Conservation (phyloP, 2,888 invertebrate species). For the Thera obeliscata region DNA sequence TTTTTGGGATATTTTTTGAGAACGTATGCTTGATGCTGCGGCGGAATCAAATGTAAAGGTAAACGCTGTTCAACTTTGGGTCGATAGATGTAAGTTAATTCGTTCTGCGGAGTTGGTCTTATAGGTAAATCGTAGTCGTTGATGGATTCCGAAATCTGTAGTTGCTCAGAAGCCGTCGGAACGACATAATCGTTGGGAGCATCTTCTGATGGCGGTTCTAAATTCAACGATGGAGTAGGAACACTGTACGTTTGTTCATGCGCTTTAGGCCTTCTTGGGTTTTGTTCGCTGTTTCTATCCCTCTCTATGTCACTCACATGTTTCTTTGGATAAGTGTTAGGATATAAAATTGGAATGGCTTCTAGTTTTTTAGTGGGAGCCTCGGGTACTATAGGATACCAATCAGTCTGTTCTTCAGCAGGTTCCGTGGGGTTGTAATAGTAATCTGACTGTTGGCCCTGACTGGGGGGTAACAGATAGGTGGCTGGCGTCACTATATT, state of each 20-base stretch:
- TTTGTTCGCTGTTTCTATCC: conserved; percentile 16
- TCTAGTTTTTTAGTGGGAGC: conserved; percentile 41
- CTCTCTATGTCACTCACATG: neutral
- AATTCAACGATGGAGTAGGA: conserved; percentile 61
- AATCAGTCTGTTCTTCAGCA: conserved; percentile 67
- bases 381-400: conserved; percentile 69
- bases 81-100: conserved; percentile 42
- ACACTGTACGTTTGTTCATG: conserved; percentile 41
- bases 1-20: conserved; percentile 78
- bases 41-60: conserved; percentile 63
- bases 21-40: conserved; percentile 55
- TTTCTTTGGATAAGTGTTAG: conserved; percentile 38
- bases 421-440: conserved; percentile 61
- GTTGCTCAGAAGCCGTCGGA: conserved; percentile 53
- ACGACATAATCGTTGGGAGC: conserved; percentile 65
- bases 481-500: conserved; percentile 64
- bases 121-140: conserved; percentile 35
- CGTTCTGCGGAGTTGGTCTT: conserved; percentile 47
- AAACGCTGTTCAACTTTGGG: conserved; percentile 60
- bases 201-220: conserved; percentile 67
- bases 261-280: conserved; percentile 34
- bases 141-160: conserved; percentile 51
- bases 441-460: conserved; percentile 55
- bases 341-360: conserved; percentile 48
- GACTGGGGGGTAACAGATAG: conserved; percentile 67